Base-by-base conservation (phyloP, 2,797 vertebrate genomes). In the Pseudochaenichthys georgianus region DNA sequence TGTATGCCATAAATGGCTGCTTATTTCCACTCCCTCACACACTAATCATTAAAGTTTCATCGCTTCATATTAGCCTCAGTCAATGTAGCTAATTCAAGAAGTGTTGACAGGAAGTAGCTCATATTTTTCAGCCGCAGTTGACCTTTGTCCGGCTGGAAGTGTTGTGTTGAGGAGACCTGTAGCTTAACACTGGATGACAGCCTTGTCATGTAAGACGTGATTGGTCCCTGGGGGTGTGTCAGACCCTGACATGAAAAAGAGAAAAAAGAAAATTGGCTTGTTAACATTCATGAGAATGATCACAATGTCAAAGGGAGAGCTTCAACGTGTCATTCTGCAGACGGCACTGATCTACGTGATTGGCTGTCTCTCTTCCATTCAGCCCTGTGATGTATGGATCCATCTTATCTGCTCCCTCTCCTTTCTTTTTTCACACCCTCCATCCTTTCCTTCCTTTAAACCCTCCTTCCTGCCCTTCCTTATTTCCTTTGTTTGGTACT, bases 201-300 rank as follows among this genome's bases (percentile, higher is more conserved):
- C 68, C 71, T 75, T 64, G 78, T 82, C 76, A 46, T 81, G 86
- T 78, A 64, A 28, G 82, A 71, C 70, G 23, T 78, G 83, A 87
- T 80, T 81, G 85, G 78, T 77, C 82, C 80, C 76, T 13, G 51
- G 53, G 75, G 85, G 74, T 28, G 77, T 66, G 75, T 80, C 74
- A 83, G 34, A 79, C 64, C 3, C 61, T 2, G 71, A 71, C 70
- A 46, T 61, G 12, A 66, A 69, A 73, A 82, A 71, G 16, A 52
- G 38, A 50, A 16, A 53, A 66, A 58, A 73, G 50, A 75, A 28
- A 80, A 87, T 62, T 58, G 65, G 66, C 57, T 43, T 64, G 83
- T 86, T 79, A 85, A 84, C 82, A 81, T 85, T 86, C 57, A 86
- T 88, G 82, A 86, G 82, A 74, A 89, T 81, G 73, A 88, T 85